Evolutionary conservation across 2,113 vertebrate genomes (phyloP).

Genomic region (Erpornis zantholeuca): DNA sequence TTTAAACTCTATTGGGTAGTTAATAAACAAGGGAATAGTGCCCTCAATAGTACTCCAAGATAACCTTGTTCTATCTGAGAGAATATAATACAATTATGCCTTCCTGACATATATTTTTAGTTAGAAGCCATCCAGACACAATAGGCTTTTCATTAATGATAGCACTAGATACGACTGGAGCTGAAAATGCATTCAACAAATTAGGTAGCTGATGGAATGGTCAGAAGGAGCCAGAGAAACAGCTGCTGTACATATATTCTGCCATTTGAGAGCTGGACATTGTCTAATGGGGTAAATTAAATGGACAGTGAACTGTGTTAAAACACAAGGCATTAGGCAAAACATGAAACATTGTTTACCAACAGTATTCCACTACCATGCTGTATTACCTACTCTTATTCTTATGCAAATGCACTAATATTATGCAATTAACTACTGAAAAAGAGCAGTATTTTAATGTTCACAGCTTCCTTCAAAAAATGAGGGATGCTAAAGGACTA

Average conservation of each 20-base stretch:
- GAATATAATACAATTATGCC: background rate
- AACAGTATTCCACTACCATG: background rate
- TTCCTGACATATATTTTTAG: background rate
- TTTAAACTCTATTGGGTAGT: background rate
- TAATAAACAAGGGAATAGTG: background rate
- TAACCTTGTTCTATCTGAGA: background rate
- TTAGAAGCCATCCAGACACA: background rate
- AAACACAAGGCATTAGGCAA: background rate
- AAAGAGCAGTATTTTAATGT: background rate
- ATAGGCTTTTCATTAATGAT: constrained; percentile 27
- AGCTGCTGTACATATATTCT: background rate
- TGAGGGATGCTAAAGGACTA: background rate
- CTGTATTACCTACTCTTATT: background rate
- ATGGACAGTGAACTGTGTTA: background rate
- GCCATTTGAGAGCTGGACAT: background rate
- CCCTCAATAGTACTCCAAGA: background rate
- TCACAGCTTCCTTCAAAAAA: background rate
- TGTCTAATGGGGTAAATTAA: background rate
- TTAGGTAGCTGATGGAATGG: background rate
- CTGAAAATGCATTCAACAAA: constrained; percentile 29
- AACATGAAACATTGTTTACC: background rate
- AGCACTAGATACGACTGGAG: background rate
- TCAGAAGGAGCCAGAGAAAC: background rate
- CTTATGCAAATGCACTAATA: background rate
- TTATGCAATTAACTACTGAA: background rate